Evolutionary conservation across 2,113 vertebrate genomes (phyloP).

Genomic region (Cyanocitta stelleri): DNA sequence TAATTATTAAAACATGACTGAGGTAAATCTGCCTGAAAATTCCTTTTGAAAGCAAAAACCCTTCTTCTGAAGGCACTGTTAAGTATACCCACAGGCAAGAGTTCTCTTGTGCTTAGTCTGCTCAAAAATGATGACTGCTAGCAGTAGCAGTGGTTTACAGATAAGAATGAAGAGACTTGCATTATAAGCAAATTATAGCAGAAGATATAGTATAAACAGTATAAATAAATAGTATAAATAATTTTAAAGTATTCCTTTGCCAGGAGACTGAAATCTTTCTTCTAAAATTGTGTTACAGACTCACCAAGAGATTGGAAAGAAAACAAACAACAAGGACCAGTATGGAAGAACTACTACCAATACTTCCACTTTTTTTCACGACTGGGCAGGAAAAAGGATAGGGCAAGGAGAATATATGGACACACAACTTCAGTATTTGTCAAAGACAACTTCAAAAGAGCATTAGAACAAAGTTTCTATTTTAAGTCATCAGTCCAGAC

Average conservation of each 20-base stretch:
- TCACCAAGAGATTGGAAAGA: not conserved
- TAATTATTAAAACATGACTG: not conserved
- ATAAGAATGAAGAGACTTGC: not conserved
- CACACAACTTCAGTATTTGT: not conserved
- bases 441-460: not conserved
- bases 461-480: not conserved
- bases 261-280: not conserved
- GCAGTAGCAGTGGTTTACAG: not conserved
- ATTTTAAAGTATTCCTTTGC: not conserved
- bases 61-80: not conserved
- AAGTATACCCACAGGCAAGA: not conserved
- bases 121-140: not conserved
- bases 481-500: not conserved
- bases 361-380: not conserved
- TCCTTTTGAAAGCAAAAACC: not conserved
- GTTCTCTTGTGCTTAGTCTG: not conserved
- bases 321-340: not conserved
- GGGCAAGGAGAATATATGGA: accelerated
- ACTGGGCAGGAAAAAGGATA: not conserved
- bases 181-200: not conserved
- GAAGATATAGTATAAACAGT: not conserved
- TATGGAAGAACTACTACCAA: not conserved
- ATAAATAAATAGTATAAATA: not conserved
- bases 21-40: not conserved
- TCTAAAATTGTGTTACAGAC: not conserved